Conservation (phyloP, 1,140 invertebrate species). For the Bombyx mandarina region DNA sequence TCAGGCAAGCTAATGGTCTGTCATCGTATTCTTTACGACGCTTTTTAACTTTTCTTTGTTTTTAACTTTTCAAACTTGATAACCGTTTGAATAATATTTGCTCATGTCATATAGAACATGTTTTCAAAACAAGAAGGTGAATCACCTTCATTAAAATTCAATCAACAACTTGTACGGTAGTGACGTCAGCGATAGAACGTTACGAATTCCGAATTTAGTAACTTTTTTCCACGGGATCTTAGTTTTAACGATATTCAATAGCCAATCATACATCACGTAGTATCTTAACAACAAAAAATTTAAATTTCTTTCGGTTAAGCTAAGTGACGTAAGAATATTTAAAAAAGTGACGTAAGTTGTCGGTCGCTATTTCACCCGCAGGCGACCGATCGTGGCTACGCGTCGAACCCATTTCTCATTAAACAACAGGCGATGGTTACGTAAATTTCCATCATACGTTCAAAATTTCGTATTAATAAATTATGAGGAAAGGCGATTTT, state of each 20-base stretch:
- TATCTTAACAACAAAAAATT: too few relatives aligned
- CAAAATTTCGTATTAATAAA: conserved; percentile 3
- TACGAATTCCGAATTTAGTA: too few relatives aligned
- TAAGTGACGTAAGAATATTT: conserved; percentile 1
- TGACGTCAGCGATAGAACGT: conserved; percentile 1
- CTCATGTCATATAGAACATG: too few relatives aligned
- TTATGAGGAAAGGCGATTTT: neutral
- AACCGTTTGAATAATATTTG: too few relatives aligned
- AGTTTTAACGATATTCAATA: too few relatives aligned
- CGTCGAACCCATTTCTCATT: conserved; percentile 10
- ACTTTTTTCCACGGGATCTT: too few relatives aligned
- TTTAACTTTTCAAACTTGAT: too few relatives aligned
- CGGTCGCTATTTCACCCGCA: conserved; percentile 7
- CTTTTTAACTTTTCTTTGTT: too few relatives aligned
- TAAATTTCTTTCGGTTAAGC: too few relatives aligned
- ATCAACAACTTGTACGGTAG: conserved; percentile 4
- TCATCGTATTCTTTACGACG: too few relatives aligned
- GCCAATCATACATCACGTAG: too few relatives aligned
- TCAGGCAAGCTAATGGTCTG: too few relatives aligned
- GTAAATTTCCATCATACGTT: conserved; percentile 1
- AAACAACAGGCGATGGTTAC: conserved; percentile 13
- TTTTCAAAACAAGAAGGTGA: conserved; percentile 1
- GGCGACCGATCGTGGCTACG: conserved; percentile 10
- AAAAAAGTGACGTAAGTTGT: conserved; percentile 17
- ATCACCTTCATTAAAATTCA: conserved; percentile 6